Evolutionary conservation across 2,888 invertebrate genomes (phyloP), one percentile per base, ranked within the genome.

Genomic region (Rhingia rostrata): DNA sequence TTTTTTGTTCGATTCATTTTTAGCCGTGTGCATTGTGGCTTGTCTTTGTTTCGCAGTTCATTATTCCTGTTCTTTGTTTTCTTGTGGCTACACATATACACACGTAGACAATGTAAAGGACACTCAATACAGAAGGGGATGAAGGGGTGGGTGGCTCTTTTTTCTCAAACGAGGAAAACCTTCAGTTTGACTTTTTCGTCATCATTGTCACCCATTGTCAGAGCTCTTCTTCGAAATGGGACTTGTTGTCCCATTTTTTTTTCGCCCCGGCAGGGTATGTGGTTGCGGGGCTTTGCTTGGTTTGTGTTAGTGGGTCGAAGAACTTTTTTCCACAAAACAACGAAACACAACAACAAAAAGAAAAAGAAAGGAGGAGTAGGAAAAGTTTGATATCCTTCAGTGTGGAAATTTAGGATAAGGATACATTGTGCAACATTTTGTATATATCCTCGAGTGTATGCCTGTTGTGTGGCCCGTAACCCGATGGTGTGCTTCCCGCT

Each of bases 31-130:
- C 74, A 74, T 74, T 84, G 84, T 80, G 84, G 80, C 53, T 73
- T 66, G 56, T 51, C 74, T 80, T 80, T 80, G 84, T 84, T 84
- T 80, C 64, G 75, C 64, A 84, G 74, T 84, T 84, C 84, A 80
- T 84, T 84, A 84, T 84, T 75, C 60, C 69, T 54, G 32, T 78
- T 74, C 64, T 79, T 79, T 79, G 74, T 74, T 51, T 64, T 64
- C 49, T 47, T 63, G 22, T 47, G 73, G 67, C 47, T 14, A 32
- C 51, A 37, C 22, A 41, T 9, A 47, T 32, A 67, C 4, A 12
- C 43, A 74, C 30, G 43, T 35, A 53, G 6, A 58, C 37, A 70
- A 70, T 70, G 64, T 69, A 77, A 79, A 73, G 79, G 73, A 83
- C 79, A 73, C 83, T 83, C 58, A 58, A 83, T 79, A 47, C 4